phyloP scores from a whole-genome alignment of 1,140 invertebrate genomes.

The Aphelenchoides fujianensis region DNA sequence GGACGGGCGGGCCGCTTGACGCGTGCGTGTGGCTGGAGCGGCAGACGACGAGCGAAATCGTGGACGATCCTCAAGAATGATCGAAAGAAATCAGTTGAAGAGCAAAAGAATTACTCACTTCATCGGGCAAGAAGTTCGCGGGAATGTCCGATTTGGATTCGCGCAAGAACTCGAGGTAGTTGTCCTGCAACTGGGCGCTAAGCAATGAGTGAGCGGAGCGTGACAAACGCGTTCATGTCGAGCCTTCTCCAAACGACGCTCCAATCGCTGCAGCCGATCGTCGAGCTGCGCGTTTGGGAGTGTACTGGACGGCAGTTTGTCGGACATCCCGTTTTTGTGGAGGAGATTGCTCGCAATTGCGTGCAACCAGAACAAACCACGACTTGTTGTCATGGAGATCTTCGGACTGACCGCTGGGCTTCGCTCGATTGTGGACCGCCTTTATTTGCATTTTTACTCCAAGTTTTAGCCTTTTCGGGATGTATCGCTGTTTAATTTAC shows the following conservation, averaged over 20 bases:
- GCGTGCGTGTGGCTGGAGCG: background rate
- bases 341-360: no score
- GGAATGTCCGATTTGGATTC: background rate
- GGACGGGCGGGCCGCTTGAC: background rate
- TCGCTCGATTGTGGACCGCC: no score
- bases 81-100: background rate
- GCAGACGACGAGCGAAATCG: background rate
- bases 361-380: background rate
- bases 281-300: background rate
- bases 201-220: background rate
- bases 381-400: background rate
- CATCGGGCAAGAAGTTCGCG: background rate
- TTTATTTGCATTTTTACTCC: no score
- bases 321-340: conserved; percentile 3
- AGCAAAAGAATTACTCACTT: conserved; percentile 10
- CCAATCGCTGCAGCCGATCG: conserved; percentile 1
- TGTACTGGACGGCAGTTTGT: background rate
- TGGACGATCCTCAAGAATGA: background rate
- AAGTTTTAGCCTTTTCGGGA: no score
- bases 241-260: conserved; percentile 13
- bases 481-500: no score
- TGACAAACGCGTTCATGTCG: background rate
- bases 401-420: no score
- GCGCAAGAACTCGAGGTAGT: conserved; percentile 10
- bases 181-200: conserved; percentile 5